Evolutionary conservation across 2,888 invertebrate species (phyloP).

Genomic region (Dilophus febrilis): DNA sequence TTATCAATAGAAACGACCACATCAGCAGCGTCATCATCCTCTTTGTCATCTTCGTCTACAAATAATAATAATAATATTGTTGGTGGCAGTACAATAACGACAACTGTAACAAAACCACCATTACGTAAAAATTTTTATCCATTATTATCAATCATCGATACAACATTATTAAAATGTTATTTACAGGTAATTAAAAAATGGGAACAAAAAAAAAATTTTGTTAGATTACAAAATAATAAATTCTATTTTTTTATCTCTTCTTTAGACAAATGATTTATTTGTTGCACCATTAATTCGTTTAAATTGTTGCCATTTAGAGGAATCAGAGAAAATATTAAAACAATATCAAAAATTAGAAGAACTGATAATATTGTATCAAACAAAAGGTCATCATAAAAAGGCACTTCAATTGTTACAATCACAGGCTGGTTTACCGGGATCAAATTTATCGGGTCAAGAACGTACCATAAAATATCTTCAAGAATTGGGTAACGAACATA

Average conservation of each 20-base stretch:
- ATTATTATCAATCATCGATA: constrained; percentile 85
- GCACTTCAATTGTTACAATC: constrained; percentile 75
- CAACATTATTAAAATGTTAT: constrained; percentile 92
- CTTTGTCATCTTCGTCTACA: too few species aligned
- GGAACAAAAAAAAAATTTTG: too few species aligned
- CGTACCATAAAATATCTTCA: constrained; percentile 84
- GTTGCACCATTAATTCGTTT: constrained; percentile 80
- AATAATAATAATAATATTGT: background rate
- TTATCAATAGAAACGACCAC: constrained; percentile 21
- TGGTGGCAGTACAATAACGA: background rate
- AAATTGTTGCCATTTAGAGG: constrained; percentile 84
- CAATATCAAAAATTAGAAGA: constrained; percentile 82
- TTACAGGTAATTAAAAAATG: constrained; percentile 62
- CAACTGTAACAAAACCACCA: constrained; percentile 21
- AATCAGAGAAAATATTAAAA: constrained; percentile 77
- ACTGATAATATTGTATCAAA: constrained; percentile 87
- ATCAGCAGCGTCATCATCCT: too few species aligned
- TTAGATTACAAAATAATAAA: too few species aligned
- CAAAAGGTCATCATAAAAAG: constrained; percentile 79
- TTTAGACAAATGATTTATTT: constrained; percentile 84
- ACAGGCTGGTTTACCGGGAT: constrained; percentile 40
- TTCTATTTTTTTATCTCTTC: too few species aligned
- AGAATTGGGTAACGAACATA: constrained; percentile 60
- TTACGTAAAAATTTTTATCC: constrained; percentile 30
- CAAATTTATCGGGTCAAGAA: constrained; percentile 61